Percentiles rank a stretch among this genome's conserved stretches.
Evolutionary conservation across 2,113 vertebrate genomes (phyloP).

Genomic region (Sitta europaea): DNA sequence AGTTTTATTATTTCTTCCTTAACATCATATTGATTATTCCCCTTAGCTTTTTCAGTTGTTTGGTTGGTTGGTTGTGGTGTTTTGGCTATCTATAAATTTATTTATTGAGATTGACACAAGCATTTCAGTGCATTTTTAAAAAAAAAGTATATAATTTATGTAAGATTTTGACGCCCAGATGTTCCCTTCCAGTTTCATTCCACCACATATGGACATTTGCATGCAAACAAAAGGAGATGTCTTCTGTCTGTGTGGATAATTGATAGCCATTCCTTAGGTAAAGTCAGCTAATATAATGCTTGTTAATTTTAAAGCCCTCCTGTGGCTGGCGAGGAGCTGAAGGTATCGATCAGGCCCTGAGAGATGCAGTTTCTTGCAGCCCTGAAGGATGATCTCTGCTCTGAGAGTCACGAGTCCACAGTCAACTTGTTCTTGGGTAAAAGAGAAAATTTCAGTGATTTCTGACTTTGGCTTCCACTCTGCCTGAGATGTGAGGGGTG

Average conservation of each 20-base stretch:
- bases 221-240: background rate
- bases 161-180: background rate
- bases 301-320: constrained; percentile 27
- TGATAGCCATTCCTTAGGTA: background rate
- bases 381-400: background rate
- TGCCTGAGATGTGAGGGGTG: background rate
- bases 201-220: background rate
- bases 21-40: background rate
- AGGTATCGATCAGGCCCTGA: background rate
- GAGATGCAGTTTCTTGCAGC: background rate
- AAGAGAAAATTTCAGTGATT: background rate
- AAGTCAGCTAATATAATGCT: constrained; percentile 24
- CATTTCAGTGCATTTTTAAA: background rate
- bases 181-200: background rate
- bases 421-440: background rate
- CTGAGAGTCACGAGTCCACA: background rate
- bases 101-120: background rate
- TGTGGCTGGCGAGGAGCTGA: background rate
- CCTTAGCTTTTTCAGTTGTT: background rate
- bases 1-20: background rate
- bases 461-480: background rate
- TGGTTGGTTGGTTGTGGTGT: background rate
- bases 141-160: background rate
- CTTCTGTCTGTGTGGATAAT: background rate
- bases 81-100: background rate